Percentiles rank a stretch among this genome's conserved stretches.
These are phyloP conservation scores for Netelia virgata DNA, from an alignment of 2,888 invertebrate genomes.

Conservation along the genomic window DNA sequence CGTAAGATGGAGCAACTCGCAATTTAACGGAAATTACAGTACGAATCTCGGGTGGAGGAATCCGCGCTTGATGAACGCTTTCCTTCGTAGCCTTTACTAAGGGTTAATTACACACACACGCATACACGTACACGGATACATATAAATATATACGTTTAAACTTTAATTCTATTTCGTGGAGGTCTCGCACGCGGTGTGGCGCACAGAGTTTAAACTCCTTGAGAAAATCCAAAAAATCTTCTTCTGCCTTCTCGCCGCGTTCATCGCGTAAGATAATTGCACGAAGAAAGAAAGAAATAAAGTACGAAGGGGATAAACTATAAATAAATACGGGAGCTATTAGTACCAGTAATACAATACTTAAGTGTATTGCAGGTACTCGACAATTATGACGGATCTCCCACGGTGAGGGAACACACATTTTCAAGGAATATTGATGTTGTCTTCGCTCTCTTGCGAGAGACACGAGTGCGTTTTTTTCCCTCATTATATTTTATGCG, in stretches of 20 bases:
- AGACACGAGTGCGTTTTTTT: slow-evolving; percentile 22
- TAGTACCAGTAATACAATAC: slow-evolving; percentile 42
- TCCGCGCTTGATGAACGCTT: slow-evolving; percentile 44
- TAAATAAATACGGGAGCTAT: slow-evolving; percentile 57
- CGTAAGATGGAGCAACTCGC: slow-evolving; percentile 15
- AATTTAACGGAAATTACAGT: slow-evolving; percentile 61
- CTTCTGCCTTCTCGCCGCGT: not conserved
- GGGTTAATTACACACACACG: not conserved
- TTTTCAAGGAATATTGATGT: slow-evolving; percentile 31
- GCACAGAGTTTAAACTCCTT: slow-evolving; percentile 18
- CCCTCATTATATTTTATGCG: slow-evolving; percentile 36
- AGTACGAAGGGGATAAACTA: slow-evolving; percentile 31
- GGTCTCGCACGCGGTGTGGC: slow-evolving; percentile 32
- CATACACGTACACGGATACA: not conserved
- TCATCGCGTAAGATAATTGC: slow-evolving; percentile 42
- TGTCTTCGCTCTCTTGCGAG: slow-evolving; percentile 14
- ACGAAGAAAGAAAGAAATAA: not conserved
- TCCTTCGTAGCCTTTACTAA: slow-evolving; percentile 37
- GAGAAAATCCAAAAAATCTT: slow-evolving; percentile 22
- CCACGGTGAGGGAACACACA: slow-evolving; percentile 29
- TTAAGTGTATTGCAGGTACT: slow-evolving; percentile 17
- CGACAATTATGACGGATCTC: slow-evolving; percentile 51
- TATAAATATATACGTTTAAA: not conserved
- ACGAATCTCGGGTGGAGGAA: slow-evolving; percentile 32
- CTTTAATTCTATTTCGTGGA: slow-evolving; percentile 59